phyloP scores from a whole-genome alignment of 2,797 vertebrate species.

The Nasua narica region DNA sequence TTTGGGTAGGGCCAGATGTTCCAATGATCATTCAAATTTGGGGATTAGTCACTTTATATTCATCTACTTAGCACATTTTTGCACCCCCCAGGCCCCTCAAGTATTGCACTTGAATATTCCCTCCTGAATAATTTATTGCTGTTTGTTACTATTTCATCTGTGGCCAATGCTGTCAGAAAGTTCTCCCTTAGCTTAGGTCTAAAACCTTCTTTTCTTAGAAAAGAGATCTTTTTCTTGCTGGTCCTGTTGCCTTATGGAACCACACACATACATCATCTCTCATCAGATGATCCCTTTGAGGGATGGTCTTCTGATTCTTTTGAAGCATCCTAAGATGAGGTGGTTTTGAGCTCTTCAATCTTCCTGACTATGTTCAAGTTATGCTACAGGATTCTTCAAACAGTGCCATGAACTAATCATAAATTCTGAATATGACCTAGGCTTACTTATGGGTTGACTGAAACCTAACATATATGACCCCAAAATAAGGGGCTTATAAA shows the following conservation, averaged over 20 bases:
- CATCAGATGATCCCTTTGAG: not conserved
- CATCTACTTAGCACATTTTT: not conserved
- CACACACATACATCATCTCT: not conserved
- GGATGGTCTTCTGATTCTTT: not conserved
- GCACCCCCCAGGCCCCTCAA: not conserved
- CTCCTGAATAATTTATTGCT: not conserved
- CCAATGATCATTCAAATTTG: not conserved
- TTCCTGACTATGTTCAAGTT: not conserved
- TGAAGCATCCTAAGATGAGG: not conserved
- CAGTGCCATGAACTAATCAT: not conserved
- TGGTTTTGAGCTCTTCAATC: not conserved
- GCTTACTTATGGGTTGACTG: not conserved
- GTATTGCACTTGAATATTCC: not conserved
- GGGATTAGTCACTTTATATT: not conserved
- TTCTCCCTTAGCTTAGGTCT: not conserved
- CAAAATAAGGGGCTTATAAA: not conserved
- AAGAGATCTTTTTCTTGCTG: not conserved
- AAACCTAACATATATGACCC: not conserved
- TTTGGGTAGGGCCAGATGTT: not conserved
- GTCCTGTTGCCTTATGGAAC: not conserved
- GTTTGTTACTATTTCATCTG: not conserved
- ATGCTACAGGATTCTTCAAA: not conserved
- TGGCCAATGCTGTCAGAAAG: not conserved
- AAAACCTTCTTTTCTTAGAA: not conserved
- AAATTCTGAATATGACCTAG: not conserved